A percentile compares a stretch with the other conserved stretches of the same genome.
These are phyloP conservation scores for Sebastes trivittatus DNA, from an alignment of 2,797 vertebrate genomes.

Conservation along the genomic window DNA sequence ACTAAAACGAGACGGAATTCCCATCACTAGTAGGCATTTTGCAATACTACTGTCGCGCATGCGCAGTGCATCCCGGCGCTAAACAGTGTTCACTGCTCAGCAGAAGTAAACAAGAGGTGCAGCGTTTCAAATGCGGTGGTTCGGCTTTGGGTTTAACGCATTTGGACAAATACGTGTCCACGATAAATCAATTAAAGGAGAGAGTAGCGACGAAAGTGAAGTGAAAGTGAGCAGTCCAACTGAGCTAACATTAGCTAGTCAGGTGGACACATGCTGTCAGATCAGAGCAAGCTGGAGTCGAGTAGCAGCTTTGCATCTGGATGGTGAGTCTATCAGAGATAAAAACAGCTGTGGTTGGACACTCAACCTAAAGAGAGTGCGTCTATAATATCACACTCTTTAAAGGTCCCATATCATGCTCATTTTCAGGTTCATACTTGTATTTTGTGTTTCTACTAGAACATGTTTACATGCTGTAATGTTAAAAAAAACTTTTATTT, in stretches of 20 bases:
- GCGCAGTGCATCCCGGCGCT: not conserved
- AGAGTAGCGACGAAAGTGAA: not conserved
- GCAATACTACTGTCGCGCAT: not conserved
- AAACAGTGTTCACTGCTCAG: not conserved
- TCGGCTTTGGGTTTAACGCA: slow-evolving; percentile 88
- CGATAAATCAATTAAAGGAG: not conserved
- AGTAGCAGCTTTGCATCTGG: slow-evolving; percentile 58
- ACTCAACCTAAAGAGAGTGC: not conserved
- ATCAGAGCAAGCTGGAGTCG: slow-evolving; percentile 80
- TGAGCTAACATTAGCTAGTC: slow-evolving; percentile 12
- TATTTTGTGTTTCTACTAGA: too few relatives aligned
- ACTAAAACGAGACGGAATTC: too few relatives aligned
- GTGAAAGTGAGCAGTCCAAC: slow-evolving; percentile 61
- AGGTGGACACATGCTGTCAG: not conserved
- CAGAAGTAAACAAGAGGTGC: rapidly evolving
- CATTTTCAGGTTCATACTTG: too few relatives aligned
- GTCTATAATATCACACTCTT: not conserved
- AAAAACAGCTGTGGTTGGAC: not conserved
- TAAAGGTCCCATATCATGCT: rapidly evolving
- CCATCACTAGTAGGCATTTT: not conserved
- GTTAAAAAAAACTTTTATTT: too few relatives aligned
- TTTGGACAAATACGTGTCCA: slow-evolving; percentile 80
- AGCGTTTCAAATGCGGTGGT: slow-evolving; percentile 79
- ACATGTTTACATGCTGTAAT: too few relatives aligned
- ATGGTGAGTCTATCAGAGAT: slow-evolving; percentile 31